phyloP scores from a whole-genome alignment of 2,797 vertebrate genomes.

The Masticophis lateralis region DNA sequence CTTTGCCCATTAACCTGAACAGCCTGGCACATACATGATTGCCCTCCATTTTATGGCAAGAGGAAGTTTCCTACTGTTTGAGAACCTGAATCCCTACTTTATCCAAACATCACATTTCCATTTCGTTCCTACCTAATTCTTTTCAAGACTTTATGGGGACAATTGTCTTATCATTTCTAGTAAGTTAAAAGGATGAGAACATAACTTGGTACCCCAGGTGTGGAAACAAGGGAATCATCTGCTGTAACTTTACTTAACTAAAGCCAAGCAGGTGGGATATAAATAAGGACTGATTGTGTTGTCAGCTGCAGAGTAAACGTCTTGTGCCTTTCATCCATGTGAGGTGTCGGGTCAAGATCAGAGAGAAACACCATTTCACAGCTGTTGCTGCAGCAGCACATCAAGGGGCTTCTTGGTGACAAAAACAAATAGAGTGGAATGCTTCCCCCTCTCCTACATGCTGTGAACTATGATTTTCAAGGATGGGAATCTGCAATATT shows the following conservation, averaged over 20 bases:
- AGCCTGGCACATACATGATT: neutral
- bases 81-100: neutral
- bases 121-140: neutral
- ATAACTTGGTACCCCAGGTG: neutral
- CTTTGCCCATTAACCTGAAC: neutral
- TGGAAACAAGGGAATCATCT: neutral
- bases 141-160: neutral
- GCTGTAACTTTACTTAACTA: fast-evolving
- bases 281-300: neutral
- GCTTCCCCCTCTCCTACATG: neutral
- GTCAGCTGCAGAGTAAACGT: neutral
- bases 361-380: neutral
- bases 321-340: neutral
- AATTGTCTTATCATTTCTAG: neutral
- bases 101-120: neutral
- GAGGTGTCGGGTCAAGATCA: fast-evolving
- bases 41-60: neutral
- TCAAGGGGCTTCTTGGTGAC: neutral
- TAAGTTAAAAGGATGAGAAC: neutral
- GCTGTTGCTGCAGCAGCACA: neutral
- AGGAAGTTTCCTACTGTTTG: neutral
- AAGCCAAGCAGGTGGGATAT: conserved; percentile 13
- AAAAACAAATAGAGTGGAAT: neutral
- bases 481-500: neutral
- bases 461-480: neutral